phyloP scores from a whole-genome alignment of 2,113 vertebrate species.

The Notarius quadriscutis region DNA sequence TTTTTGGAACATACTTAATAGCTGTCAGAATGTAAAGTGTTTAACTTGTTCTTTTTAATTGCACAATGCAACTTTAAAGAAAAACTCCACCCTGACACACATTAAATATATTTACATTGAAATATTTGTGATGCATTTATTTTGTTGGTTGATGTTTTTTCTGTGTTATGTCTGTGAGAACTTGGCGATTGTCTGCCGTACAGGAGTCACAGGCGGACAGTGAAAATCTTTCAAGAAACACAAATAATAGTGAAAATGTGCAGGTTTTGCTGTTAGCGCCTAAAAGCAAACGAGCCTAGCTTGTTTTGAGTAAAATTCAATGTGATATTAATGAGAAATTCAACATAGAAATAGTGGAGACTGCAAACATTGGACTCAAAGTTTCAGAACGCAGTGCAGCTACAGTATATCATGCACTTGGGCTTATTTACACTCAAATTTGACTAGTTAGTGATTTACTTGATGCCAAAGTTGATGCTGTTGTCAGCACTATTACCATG shows the following conservation, averaged over 20 bases:
- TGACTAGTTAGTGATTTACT: not conserved
- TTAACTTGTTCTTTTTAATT: not conserved
- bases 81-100: not conserved
- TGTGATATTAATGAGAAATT: not conserved
- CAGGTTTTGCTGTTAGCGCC: not conserved
- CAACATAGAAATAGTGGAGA: not conserved
- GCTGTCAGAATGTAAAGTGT: not conserved
- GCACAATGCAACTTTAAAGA: not conserved
- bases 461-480: not conserved
- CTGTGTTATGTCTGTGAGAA: not conserved
- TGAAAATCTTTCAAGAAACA: not conserved
- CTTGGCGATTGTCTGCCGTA: not conserved
- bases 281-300: not conserved
- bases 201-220: not conserved
- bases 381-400: not conserved
- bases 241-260: not conserved
- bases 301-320: not conserved
- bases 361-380: not conserved
- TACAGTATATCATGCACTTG: not conserved
- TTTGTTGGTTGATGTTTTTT: not conserved
- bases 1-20: not conserved
- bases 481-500: not conserved
- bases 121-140: not conserved
- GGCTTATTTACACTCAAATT: not conserved
- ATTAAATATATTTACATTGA: not conserved